Percentiles rank a stretch among this genome's conserved stretches.
Evolutionary conservation across 2,113 vertebrate species (phyloP).

Genomic region (Silurus asotus): DNA sequence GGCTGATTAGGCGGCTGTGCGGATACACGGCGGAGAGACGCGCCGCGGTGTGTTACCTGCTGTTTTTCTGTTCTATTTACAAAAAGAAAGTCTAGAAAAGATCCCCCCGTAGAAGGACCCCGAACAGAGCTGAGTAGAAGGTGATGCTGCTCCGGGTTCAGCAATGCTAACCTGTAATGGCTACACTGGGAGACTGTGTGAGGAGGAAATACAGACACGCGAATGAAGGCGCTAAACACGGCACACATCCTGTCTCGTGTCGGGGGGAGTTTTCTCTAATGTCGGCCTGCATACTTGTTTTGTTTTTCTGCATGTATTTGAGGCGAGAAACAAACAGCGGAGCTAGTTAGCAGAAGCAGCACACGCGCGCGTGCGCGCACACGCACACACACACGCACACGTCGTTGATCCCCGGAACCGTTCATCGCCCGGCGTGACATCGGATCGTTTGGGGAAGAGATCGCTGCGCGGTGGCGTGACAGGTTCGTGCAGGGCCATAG

Average conservation of each 20-base stretch:
- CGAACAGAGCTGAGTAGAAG: background rate
- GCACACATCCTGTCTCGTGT: background rate
- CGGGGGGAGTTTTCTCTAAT: too few species aligned
- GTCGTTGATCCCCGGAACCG: background rate
- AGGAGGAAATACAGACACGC: background rate
- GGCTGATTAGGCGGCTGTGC: background rate
- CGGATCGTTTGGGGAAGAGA: background rate
- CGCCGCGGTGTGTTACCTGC: background rate
- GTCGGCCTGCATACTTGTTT: background rate
- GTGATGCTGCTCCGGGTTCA: background rate
- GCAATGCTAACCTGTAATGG: background rate
- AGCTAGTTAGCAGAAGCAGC: background rate
- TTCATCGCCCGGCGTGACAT: background rate
- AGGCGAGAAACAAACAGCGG: background rate
- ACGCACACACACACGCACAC: too few species aligned
- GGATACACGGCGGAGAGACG: background rate
- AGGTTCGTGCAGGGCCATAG: too few species aligned
- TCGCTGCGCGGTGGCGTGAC: too few species aligned
- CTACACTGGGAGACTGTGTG: background rate
- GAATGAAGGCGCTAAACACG: too few species aligned
- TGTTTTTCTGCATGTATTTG: background rate
- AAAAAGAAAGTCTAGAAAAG: too few species aligned
- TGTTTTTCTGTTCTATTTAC: too few species aligned
- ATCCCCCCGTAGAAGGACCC: too few species aligned
- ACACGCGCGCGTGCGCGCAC: background rate